Base-by-base conservation (phyloP, 2,113 vertebrate species). In the Pristiophorus japonicus region DNA sequence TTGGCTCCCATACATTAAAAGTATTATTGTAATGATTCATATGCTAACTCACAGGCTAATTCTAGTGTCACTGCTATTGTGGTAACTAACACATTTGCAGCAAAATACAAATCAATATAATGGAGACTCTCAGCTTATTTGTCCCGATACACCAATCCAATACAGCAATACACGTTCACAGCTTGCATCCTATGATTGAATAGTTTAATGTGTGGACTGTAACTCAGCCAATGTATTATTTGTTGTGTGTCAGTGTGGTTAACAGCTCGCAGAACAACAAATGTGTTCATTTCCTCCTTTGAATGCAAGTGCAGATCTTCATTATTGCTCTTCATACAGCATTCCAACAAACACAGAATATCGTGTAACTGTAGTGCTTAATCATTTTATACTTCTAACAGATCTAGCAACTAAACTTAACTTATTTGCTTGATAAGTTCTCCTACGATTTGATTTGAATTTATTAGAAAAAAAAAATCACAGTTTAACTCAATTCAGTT, bases 1-100 rank as follows among this genome's bases (percentile, higher is more conserved):
- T 90, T 34, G 27, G 87, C 51, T 59, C 24, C 20, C 27, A 34
- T 12, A 16, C 51, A 90, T 90, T 90, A 62, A 90, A 90, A 59
- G 87, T 30, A 90, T 59, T 90, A 90, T 55, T 59, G 51, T 90
- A 90, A 90, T 34, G 51, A 90, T n/a, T 90, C 55, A 90, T 27
- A 59, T 59, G 51, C 51, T 4, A 90, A 34, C 30, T 59, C 87
- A 34, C 1, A 90, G 87, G 62, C 62, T 34, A 59, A 59, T 59
- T n/a, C 1, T 55, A 59, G 87, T 81, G 78, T 55, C 55, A 14
- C 27, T 59, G 11, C 8, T 34, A 90, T 34, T 5, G 10, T 16
- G 11, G 47, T 59, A 34, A 90, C 51, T 16, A 34, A 90, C 30
- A 12, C 11, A 59, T 16, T 88, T 30, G 18, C 4, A 93, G 38